Evolutionary conservation across 2,797 vertebrate genomes (phyloP).

Genomic region (Trachurus trachurus): DNA sequence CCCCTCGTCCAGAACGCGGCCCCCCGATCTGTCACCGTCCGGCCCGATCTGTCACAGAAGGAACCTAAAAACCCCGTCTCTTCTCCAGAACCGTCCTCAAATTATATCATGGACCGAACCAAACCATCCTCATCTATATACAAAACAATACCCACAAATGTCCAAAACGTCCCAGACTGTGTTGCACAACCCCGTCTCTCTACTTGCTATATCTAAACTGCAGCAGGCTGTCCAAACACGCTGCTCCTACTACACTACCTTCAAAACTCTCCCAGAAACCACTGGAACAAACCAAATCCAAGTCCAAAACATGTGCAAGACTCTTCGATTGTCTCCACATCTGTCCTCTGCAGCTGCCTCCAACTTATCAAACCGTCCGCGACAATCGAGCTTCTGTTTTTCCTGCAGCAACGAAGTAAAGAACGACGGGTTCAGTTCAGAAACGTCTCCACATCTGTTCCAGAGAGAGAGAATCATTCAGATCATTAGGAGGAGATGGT

Average conservation of each 20-base stretch:
- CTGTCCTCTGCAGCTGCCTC: not conserved
- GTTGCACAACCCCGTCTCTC: not conserved
- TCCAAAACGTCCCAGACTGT: not conserved
- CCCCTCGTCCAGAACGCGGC: constrained; percentile 49
- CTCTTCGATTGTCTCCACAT: not conserved
- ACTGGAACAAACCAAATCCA: not conserved
- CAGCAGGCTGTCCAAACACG: not conserved
- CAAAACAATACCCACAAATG: constrained; percentile 26
- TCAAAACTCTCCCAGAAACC: not conserved
- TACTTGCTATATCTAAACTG: not conserved
- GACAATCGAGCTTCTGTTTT: not conserved
- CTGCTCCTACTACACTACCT: not conserved
- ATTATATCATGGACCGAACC: constrained; percentile 25
- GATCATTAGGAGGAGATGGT: not conserved
- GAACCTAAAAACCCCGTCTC: too few species aligned
- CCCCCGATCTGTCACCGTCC: constrained; percentile 39
- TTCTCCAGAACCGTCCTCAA: constrained; percentile 26
- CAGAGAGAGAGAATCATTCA: too few species aligned
- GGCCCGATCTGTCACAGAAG: constrained; percentile 25
- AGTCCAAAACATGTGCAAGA: not conserved
- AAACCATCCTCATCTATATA: constrained; percentile 31
- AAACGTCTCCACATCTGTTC: not conserved
- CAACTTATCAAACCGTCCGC: not conserved
- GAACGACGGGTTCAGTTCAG: too few species aligned
- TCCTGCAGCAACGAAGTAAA: not conserved